phyloP scores from a whole-genome alignment of 2,113 vertebrate genomes.

The Tychaedon coryphoeus region DNA sequence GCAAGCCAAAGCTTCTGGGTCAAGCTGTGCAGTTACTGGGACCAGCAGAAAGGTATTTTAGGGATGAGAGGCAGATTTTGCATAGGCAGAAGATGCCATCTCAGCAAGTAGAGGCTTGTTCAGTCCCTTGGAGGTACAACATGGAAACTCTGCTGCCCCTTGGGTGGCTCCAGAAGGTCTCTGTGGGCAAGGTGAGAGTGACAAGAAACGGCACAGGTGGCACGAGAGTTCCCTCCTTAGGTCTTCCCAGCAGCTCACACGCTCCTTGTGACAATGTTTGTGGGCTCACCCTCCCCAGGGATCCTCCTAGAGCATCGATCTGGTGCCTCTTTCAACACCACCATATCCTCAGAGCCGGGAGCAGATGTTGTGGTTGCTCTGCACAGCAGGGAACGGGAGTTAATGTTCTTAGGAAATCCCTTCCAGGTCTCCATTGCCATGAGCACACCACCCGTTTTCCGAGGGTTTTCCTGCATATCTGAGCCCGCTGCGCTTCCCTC shows the following conservation, averaged over 20 bases:
- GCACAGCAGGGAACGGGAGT: not conserved
- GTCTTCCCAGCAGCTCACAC: not conserved
- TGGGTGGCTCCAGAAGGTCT: not conserved
- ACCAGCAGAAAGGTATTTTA: not conserved
- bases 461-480: not conserved
- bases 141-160: not conserved
- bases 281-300: not conserved
- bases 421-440: not conserved
- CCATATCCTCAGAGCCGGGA: not conserved
- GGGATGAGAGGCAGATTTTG: not conserved
- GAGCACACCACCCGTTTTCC: not conserved
- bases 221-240: not conserved
- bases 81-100: not conserved
- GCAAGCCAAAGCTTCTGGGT: not conserved
- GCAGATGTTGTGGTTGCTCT: constrained; percentile 37
- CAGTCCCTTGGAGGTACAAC: not conserved
- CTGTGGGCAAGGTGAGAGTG: not conserved
- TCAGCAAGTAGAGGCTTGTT: not conserved
- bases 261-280: not conserved
- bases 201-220: not conserved
- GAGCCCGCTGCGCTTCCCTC: not conserved
- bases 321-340: not conserved
- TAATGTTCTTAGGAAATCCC: constrained; percentile 1
- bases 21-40: accelerated
- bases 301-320: not conserved